These are phyloP conservation scores for Leiothrix lutea DNA, from an alignment of 2,113 vertebrate species.

Conservation along the genomic window DNA sequence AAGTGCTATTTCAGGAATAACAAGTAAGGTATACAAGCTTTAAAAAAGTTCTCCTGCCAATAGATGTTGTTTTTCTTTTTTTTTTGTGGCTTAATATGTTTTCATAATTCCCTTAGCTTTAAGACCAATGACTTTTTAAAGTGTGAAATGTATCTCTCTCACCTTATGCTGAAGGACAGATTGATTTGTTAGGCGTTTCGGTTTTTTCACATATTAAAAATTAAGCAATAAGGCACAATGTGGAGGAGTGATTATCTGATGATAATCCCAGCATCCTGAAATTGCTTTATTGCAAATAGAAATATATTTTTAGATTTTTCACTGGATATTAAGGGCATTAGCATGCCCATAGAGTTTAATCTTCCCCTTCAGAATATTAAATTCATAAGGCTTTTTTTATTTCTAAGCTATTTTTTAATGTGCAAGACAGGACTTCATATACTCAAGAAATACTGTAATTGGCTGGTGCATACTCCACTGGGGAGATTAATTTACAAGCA, in stretches of 20 bases:
- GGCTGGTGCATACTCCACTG: slow-evolving; percentile 36
- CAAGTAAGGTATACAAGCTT: slow-evolving; percentile 10
- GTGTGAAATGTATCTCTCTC: not conserved
- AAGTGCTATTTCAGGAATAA: slow-evolving; percentile 23
- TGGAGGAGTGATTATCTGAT: not conserved
- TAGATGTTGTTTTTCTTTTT: not conserved
- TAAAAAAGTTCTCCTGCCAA: not conserved
- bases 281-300: slow-evolving; percentile 28
- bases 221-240: slow-evolving; percentile 63
- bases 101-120: slow-evolving; percentile 17
- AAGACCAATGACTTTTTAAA: not conserved
- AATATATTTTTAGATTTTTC: not conserved
- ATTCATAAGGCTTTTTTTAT: slow-evolving; percentile 12
- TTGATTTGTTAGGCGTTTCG: not conserved
- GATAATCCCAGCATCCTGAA: slow-evolving; percentile 32
- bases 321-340: not conserved
- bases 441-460: slow-evolving; percentile 51
- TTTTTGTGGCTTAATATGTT: not conserved
- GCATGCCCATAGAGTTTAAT: not conserved
- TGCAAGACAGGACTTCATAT: slow-evolving; percentile 27
- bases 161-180: not conserved
- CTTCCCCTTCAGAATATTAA: slow-evolving; percentile 27
- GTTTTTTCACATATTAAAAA: slow-evolving; percentile 22
- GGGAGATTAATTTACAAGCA: slow-evolving; percentile 61
- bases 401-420: slow-evolving; percentile 37